Base-by-base conservation (phyloP, 2,888 invertebrate genomes). In the Morpho achilles region DNA sequence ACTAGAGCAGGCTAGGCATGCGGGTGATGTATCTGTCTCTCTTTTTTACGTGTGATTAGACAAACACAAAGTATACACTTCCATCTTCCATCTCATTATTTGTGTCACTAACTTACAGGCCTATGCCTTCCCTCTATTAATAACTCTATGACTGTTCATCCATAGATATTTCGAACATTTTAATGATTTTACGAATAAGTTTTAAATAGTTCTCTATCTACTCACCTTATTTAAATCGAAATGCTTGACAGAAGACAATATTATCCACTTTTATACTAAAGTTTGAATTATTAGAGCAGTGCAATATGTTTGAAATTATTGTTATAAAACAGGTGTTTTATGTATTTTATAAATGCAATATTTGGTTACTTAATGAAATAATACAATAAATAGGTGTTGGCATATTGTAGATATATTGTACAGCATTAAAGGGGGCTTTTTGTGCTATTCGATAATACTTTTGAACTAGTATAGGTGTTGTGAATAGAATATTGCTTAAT, bases 351-450 rank as follows among this genome's bases (percentile, higher is more conserved):
- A 22, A 51, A 53, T 60, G 48, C 57, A 56, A 63, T 63, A 68
- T 72, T 69, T 67, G 67, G 69, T 72, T 67, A 74, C 67, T 67
- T 73, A 69, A 76, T 78, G 74, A 81, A 75, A 72, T 75, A 69
- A 71, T 73, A 74, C 71, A 71, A 71, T 74, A 74, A 76, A 63
- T 75, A 75, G 70, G 69, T 73, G 72, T 75, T 73, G 68, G 71
- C 70, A 73, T 32, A 32, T 74, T 85, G 79, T 84, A 84, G 80
- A 84, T 84, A 83, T 81, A 77, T 74, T 82, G 83, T 87, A 84
- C 80, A 85, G 85, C 80, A 53, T 61, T 61, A 8, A 22, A 48
- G 44, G 52, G 64, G 60, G 40, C 52, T 66, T 64, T 51, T 61
- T 52, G 59, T 62, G 62, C 59, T 56, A 56, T 58, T 59, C 55